Percentiles rank a stretch among this genome's conserved stretches.
Evolutionary conservation across 30 jellyfish, hydroid and myxozoan species (phyloP).

Genomic region (Aurelia sp.): DNA sequence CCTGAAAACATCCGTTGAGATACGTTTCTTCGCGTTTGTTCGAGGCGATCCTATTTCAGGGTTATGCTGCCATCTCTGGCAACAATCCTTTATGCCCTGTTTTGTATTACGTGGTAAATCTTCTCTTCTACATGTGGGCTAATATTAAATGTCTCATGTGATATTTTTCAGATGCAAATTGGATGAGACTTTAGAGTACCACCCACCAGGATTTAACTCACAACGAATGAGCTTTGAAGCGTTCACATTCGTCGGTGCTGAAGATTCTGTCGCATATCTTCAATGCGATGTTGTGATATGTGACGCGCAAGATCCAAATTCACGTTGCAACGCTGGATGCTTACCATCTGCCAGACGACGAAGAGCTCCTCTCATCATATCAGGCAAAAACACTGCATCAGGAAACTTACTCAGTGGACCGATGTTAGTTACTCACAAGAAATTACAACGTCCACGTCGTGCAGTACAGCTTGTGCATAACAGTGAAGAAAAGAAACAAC

Average conservation of each 20-base stretch:
- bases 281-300: slow-evolving; percentile 89
- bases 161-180: slow-evolving; percentile 59
- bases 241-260: slow-evolving; percentile 87
- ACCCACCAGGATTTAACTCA: slow-evolving; percentile 52
- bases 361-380: slow-evolving; percentile 56
- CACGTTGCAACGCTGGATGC: slow-evolving; percentile 76
- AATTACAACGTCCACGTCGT: slow-evolving; percentile 46
- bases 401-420: slow-evolving; percentile 62
- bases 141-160: not conserved
- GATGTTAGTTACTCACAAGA: slow-evolving; percentile 39
- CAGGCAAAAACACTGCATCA: slow-evolving; percentile 9
- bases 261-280: slow-evolving; percentile 78
- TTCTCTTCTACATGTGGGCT: no score
- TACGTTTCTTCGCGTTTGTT: no score
- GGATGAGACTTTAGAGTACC: slow-evolving; percentile 69
- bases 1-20: no score
- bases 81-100: no score
- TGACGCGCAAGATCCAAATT: slow-evolving; percentile 63
- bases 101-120: no score
- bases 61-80: no score
- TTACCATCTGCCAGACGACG: slow-evolving; percentile 54
- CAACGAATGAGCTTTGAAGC: slow-evolving; percentile 93
- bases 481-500: slow-evolving; percentile 1
- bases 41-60: no score
- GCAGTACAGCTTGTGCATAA: slow-evolving; percentile 15